Base-by-base conservation (phyloP, 2,888 invertebrate genomes). In the Plemyria rubiginata region DNA sequence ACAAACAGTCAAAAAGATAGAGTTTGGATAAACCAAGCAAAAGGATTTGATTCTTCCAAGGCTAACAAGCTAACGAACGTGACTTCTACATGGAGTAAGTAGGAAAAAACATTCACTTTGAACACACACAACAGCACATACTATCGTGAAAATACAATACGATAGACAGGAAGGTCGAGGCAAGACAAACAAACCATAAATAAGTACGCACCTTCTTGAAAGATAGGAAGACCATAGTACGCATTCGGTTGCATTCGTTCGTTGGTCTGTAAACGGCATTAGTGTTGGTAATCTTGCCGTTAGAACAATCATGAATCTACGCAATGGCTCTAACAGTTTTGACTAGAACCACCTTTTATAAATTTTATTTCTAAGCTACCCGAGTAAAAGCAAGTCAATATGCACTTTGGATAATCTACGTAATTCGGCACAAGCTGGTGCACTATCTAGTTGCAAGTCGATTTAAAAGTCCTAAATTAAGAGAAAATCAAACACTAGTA, bases 211-310 rank as follows among this genome's bases (percentile, higher is more conserved):
- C 43, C 43, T 43, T 40, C 12, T 5, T 7, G 8, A 7, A 43
- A 43, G 43, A 13, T 38, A 38, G 9, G 11, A 9, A 43, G 15
- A 43, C 13, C 43, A 13, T 43, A n/a, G n/a, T 43, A 43, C 8
- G 7, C 11, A 15, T 43, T 43, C 15, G 13, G 43, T 43, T 43
- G 43, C 43, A 43, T 43, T 43, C 43, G 15, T 43, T 15, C 7
- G 43, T 43, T 43, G 13, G 43, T 43, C 43, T 43, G 15, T 43
- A 43, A 43, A 43, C 43, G 43, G 43, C 43, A 43, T 15, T 13
- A 15, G 15, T 15, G 8, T 43, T 15, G 8, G 7, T 43, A 7
- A 38, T 3, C 36, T 9, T 3, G 36, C 36, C 36, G 36, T 32
- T 32, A 38, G 8, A 43, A 43, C 43, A 6, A 43, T 7, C n/a